A percentile compares a stretch with the other conserved stretches of the same genome.
Evolutionary conservation across 1,140 invertebrate genomes (phyloP).

Genomic region (Brachionus rubens): DNA sequence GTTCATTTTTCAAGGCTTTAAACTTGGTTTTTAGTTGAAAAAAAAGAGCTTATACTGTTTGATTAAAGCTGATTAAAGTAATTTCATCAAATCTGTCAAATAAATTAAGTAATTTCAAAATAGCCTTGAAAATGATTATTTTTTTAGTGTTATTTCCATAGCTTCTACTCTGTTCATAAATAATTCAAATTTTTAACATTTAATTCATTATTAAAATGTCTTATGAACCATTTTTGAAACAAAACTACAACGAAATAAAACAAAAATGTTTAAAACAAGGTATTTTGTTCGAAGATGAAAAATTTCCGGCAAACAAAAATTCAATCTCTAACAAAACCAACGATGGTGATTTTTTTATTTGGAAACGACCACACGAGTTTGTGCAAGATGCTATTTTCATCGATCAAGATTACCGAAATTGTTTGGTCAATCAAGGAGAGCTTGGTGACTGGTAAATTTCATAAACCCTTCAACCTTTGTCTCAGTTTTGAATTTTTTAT

Average conservation of each 20-base stretch:
- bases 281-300: not conserved
- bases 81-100: no score
- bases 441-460: conserved; percentile 17
- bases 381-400: not conserved
- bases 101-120: no score
- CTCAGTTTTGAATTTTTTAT: not conserved
- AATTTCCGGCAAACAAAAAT: conserved; percentile 19
- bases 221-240: not conserved
- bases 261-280: conserved; percentile 7
- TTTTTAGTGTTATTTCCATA: no score
- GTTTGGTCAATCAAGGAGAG: conserved; percentile 10
- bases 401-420: not conserved
- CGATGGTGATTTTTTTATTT: not conserved
- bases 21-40: no score
- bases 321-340: conserved; percentile 10
- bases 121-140: no score
- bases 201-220: not conserved
- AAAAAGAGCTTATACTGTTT: no score
- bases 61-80: no score
- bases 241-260: conserved; percentile 6
- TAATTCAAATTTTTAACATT: no score
- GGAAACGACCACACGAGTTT: conserved; percentile 33
- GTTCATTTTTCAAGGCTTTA: no score
- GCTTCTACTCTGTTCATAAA: no score
- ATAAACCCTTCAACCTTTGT: not conserved